phyloP scores from a whole-genome alignment of 2,113 vertebrate species.

The Vidua chalybeata region DNA sequence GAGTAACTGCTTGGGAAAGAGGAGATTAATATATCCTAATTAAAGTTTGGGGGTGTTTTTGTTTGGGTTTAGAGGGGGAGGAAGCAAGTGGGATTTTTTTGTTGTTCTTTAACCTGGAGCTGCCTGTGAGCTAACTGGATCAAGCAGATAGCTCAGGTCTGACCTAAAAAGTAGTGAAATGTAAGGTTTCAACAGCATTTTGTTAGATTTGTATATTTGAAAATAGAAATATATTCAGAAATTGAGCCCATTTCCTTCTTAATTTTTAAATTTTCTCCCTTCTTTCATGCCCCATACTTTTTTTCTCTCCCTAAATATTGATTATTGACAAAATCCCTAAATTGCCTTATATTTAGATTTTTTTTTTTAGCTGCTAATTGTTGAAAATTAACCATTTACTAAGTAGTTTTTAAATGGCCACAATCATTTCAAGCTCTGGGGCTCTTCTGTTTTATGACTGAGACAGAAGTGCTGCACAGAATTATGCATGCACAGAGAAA shows the following conservation, averaged over 20 bases:
- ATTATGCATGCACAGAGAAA: not conserved
- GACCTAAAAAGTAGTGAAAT: not conserved
- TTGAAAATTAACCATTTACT: not conserved
- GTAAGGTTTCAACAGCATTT: not conserved
- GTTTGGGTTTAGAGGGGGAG: not conserved
- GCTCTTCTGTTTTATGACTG: not conserved
- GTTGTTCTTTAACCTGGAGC: not conserved
- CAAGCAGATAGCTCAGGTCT: not conserved
- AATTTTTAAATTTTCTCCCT: not conserved
- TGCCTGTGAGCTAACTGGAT: not conserved
- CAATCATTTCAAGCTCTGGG: not conserved
- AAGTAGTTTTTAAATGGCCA: not conserved
- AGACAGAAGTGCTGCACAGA: not conserved
- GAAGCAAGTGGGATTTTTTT: not conserved
- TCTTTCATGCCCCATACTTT: not conserved
- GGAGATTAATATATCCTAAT: not conserved
- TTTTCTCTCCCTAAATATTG: not conserved
- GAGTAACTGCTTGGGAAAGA: not conserved
- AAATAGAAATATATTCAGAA: not conserved
- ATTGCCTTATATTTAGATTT: not conserved
- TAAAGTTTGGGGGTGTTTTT: accelerated
- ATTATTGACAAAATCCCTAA: not conserved
- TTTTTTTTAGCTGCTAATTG: not conserved
- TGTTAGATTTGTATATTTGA: not conserved
- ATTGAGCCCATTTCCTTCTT: not conserved